Percentiles rank a stretch among this genome's conserved stretches.
These are phyloP conservation scores for Catocala sponsa DNA, from an alignment of 2,888 invertebrate species.

Conservation along the genomic window DNA sequence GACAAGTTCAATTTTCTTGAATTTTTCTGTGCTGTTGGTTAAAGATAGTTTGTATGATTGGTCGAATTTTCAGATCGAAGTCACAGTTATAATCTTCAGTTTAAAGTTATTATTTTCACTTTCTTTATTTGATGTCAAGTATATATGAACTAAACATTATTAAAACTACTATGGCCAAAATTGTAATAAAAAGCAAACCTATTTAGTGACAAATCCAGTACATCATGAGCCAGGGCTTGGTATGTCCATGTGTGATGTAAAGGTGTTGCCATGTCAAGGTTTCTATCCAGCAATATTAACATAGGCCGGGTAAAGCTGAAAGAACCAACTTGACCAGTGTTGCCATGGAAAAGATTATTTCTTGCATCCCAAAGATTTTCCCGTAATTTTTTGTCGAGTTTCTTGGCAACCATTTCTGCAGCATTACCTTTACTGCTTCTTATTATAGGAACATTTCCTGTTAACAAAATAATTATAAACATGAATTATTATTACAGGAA, in stretches of 20 bases:
- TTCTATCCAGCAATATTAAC: conserved; percentile 96
- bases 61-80: too few species aligned
- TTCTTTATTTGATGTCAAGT: too few species aligned
- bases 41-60: too few species aligned
- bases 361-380: conserved; percentile 99
- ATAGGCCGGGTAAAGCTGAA: conserved; percentile 97
- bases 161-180: too few species aligned
- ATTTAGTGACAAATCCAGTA: conserved; percentile 96
- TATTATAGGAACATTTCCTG: conserved; percentile 95
- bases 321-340: conserved; percentile 92
- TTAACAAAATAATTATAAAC: conserved; percentile 32
- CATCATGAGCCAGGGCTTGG: conserved; percentile 99
- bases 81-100: too few species aligned
- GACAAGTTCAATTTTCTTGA: too few species aligned
- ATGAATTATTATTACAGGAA: not conserved
- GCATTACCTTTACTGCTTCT: conserved; percentile 98
- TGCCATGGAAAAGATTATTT: conserved; percentile 97
- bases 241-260: conserved; percentile 99
- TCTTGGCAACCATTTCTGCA: conserved; percentile 99
- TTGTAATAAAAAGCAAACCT: conserved; percentile 73
- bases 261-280: conserved; percentile 98
- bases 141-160: too few species aligned
- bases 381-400: conserved; percentile 98
- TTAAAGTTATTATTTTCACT: too few species aligned
- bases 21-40: too few species aligned